A percentile compares a stretch with the other conserved stretches of the same genome.
phyloP scores from a whole-genome alignment of 1,140 invertebrate genomes.

The Rhopalosiphum padi region DNA sequence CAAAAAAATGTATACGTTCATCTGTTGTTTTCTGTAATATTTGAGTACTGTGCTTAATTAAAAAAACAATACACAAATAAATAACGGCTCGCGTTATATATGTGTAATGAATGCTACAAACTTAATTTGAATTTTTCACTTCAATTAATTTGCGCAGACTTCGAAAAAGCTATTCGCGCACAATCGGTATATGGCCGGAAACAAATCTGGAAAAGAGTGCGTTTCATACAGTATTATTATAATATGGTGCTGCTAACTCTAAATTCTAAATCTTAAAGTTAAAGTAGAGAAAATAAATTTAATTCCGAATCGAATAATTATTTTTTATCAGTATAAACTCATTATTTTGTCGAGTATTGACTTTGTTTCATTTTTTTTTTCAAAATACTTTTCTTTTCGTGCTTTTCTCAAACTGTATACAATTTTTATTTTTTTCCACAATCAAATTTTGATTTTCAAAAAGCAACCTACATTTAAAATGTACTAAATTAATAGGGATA shows the following conservation, averaged over 20 bases:
- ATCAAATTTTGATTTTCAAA: too few relatives aligned
- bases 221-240: neutral
- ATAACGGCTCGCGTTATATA: neutral
- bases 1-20: neutral
- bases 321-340: too few relatives aligned
- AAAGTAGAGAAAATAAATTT: neutral
- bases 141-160: neutral
- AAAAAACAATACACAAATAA: neutral
- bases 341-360: too few relatives aligned
- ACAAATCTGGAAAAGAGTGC: neutral
- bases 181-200: neutral
- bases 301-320: neutral
- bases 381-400: too few relatives aligned
- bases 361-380: too few relatives aligned
- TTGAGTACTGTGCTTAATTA: neutral
- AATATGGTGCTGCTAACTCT: neutral
- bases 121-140: constrained; percentile 2
- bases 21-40: neutral
- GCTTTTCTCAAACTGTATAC: too few relatives aligned
- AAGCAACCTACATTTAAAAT: too few relatives aligned
- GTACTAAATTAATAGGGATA: too few relatives aligned
- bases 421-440: too few relatives aligned
- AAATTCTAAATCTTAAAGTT: neutral
- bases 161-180: neutral
- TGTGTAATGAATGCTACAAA: neutral